Evolutionary conservation across 1,140 invertebrate species (phyloP), one percentile per base, ranked within the genome.

Genomic region (Coboldia fuscipes): DNA sequence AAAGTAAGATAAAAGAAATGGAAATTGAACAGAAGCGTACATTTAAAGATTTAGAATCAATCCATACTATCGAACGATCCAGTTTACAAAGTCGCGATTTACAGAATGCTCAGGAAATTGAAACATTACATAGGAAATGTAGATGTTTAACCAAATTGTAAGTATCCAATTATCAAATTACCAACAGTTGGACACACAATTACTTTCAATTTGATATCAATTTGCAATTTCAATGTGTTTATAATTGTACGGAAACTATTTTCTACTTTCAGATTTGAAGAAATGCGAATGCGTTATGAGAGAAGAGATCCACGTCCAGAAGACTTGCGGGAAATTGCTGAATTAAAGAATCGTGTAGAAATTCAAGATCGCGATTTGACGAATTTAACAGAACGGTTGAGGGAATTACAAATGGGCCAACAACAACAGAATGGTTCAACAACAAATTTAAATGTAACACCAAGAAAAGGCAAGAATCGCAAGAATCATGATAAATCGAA

Each of bases 351-450:
- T 37, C 54, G 61, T 6, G 58, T 65, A 33, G 61, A 62, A 7
- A 60, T 63, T 29, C 63, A 65, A 42, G 64, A 67, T 41, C 57
- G 60, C 34, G 64, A 67, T 41, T 40, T 67, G 9, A 56, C 57
- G 13, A 49, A 56, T 16, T 47, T 68, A 7, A 66, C 62, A 13
- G 64, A 66, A 45, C 40, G 48, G 7, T 35, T 55, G 34, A 41
- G 52, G 6, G 51, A 54, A 21, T 50, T 54, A 44, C 52, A 55
- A 38, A 49, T 48, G 14, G 17, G 17, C n/a, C 23, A 26, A 33
- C 45, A 53, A 33, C 44, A 48, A 43, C 36, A 45, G 8, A 43
- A 52, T 20, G 20, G 44, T 35, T 48, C 50, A 34, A 28, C 20
- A 16, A n/a, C 8, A 7, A 10, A 7, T 2, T 41, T 39, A 20